Percentiles rank a stretch among this genome's conserved stretches.
phyloP scores from a whole-genome alignment of 2,113 vertebrate species.

The Rattus norvegicus region DNA sequence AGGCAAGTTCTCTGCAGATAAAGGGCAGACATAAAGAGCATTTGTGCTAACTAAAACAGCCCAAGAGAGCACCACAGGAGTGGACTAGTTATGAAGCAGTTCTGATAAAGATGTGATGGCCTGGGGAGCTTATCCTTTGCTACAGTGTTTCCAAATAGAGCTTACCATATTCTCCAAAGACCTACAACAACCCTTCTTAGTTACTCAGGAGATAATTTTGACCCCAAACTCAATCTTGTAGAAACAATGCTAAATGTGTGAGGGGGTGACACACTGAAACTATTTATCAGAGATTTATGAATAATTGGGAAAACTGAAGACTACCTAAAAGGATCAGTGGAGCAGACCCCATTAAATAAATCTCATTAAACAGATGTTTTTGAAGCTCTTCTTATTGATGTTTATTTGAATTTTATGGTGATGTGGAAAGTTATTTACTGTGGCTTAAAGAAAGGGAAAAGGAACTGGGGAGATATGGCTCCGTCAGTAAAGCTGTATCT shows the following conservation, averaged over 20 bases:
- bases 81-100: not conserved
- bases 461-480: not conserved
- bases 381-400: not conserved
- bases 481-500: not conserved
- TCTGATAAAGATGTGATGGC: not conserved
- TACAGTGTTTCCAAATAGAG: not conserved
- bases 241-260: constrained; percentile 6
- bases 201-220: not conserved
- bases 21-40: not conserved
- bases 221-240: not conserved
- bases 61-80: not conserved
- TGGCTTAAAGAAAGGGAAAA: not conserved
- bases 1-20: not conserved
- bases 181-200: constrained; percentile 14
- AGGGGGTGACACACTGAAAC: not conserved
- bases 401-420: constrained; percentile 24
- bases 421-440: not conserved
- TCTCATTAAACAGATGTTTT: not conserved
- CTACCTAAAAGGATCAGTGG: not conserved
- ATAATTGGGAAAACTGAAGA: constrained; percentile 13
- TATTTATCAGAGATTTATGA: constrained; percentile 14
- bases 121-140: not conserved
- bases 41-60: not conserved
- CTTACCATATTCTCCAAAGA: constrained; percentile 5
- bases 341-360: not conserved